phyloP scores from a whole-genome alignment of 1,140 invertebrate species.

The Heliconius eleuchia region DNA sequence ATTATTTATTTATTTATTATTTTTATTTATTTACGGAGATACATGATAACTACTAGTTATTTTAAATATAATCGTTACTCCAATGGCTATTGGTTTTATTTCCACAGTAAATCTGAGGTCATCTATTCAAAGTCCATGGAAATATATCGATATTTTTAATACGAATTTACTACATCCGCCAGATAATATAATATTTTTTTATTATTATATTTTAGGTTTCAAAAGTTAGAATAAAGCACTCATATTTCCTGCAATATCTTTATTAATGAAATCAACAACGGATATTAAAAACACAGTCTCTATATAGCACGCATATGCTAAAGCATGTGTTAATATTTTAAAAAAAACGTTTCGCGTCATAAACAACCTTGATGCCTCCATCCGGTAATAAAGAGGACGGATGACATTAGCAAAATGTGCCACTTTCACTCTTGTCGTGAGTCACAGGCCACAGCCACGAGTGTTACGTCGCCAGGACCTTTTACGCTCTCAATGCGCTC shows the following conservation, averaged over 20 bases:
- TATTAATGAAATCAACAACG: not conserved
- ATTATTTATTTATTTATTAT: not conserved
- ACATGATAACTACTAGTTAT: not conserved
- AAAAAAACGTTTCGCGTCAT: not conserved
- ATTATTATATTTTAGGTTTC: no score
- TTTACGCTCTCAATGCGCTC: slow-evolving; percentile 53
- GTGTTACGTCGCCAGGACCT: slow-evolving; percentile 67
- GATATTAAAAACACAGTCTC: not conserved
- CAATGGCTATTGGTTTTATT: no score
- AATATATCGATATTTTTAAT: no score
- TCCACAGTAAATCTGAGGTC: no score
- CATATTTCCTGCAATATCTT: not conserved
- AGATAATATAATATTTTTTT: no score
- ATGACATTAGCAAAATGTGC: slow-evolving; percentile 51
- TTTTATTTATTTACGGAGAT: not conserved
- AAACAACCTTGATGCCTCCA: slow-evolving; percentile 14
- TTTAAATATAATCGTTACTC: not conserved
- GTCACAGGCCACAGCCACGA: slow-evolving; percentile 44
- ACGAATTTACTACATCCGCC: no score
- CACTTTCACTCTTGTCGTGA: slow-evolving; percentile 72
- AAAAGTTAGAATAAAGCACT: no score
- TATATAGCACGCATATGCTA: not conserved
- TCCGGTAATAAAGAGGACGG: slow-evolving; percentile 31
- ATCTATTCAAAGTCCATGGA: no score
- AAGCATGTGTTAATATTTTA: not conserved